Evolutionary conservation across 92 coral and sea anemone genomes (phyloP).

Genomic region (Bergia sp.): DNA sequence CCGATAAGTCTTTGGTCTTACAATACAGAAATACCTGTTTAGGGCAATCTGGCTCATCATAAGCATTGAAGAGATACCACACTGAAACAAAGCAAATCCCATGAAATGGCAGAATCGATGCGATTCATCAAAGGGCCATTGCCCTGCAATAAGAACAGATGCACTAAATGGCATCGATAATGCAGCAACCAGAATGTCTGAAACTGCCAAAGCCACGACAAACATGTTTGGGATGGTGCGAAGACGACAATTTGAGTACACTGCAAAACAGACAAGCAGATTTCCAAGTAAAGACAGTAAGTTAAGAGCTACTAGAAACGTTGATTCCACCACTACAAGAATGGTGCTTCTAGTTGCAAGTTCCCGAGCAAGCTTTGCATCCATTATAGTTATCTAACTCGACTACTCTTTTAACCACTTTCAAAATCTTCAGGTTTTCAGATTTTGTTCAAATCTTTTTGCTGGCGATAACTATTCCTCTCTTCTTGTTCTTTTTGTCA

Average conservation of each 20-base stretch:
- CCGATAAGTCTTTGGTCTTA: conserved; percentile 16
- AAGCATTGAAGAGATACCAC: not conserved
- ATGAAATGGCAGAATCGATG: conserved; percentile 20
- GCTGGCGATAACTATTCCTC: not conserved
- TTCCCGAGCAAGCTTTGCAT: conserved; percentile 20
- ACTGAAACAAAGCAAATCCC: conserved; percentile 17
- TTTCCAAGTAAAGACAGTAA: conserved; percentile 43
- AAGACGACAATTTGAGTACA: conserved; percentile 49
- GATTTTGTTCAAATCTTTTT: not conserved
- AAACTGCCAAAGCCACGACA: conserved; percentile 37
- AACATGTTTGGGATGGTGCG: conserved; percentile 53
- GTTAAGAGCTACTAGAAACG: conserved; percentile 10
- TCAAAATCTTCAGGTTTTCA: not conserved
- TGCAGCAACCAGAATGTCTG: conserved; percentile 38
- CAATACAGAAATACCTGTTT: conserved; percentile 44
- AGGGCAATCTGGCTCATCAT: conserved; percentile 27
- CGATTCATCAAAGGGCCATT: conserved; percentile 21
- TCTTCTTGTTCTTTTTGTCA: not conserved
- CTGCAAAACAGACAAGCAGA: conserved; percentile 40
- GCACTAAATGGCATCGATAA: conserved; percentile 49
- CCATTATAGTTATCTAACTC: not conserved
- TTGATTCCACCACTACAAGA: conserved; percentile 13
- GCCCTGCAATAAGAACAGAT: conserved; percentile 5
- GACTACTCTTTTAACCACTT: not conserved
- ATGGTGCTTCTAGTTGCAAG: conserved; percentile 9